Conservation (phyloP, 2,888 invertebrate genomes). For the Entomobrya proxima region DNA sequence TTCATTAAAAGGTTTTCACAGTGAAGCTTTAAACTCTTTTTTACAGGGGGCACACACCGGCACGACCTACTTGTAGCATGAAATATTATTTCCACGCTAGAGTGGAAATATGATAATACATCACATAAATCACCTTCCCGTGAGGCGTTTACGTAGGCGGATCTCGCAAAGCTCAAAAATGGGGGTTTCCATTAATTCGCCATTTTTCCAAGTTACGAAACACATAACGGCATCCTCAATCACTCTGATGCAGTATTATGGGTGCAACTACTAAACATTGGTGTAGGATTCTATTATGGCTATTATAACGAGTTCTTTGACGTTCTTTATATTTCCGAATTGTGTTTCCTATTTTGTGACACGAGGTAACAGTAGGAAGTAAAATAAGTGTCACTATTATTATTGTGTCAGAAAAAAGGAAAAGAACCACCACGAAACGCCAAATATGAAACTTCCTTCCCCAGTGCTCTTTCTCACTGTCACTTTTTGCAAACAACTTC, state of each 20-base stretch:
- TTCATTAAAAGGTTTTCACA: too few species aligned
- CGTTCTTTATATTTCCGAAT: too few species aligned
- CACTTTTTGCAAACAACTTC: not conserved
- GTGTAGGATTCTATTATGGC: too few species aligned
- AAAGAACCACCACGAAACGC: too few species aligned
- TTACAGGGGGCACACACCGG: not conserved
- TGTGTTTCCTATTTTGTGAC: too few species aligned
- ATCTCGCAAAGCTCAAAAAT: not conserved
- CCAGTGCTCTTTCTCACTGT: not conserved
- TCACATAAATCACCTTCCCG: not conserved
- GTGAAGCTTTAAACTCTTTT: too few species aligned
- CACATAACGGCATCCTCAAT: not conserved
- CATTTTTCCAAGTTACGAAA: not conserved
- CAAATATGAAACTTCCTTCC: not conserved
- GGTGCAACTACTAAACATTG: too few species aligned
- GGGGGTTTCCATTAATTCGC: not conserved
- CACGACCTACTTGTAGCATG: not conserved
- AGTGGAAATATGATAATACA: constrained; percentile 4
- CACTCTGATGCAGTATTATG: not conserved
- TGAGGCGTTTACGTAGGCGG: not conserved
- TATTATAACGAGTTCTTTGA: too few species aligned
- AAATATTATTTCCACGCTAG: too few species aligned
- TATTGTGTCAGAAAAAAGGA: not conserved
- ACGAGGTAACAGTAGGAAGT: too few species aligned
- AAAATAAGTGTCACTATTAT: not conserved